Evolutionary conservation across 2,797 vertebrate species (phyloP).

Genomic region (Poecilia picta): DNA sequence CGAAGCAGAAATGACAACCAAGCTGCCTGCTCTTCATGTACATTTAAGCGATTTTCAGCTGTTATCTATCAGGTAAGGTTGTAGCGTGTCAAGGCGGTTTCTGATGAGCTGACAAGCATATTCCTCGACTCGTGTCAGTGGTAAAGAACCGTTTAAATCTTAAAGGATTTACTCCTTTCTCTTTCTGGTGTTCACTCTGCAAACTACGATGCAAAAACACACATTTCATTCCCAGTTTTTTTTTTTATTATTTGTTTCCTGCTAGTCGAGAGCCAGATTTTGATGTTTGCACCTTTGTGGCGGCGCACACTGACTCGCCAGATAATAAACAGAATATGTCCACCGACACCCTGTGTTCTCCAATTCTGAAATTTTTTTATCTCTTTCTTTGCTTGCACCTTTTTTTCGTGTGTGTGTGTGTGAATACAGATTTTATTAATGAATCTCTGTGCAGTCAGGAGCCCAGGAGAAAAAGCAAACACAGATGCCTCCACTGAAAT

Average conservation of each 20-base stretch:
- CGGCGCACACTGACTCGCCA: constrained; percentile 21
- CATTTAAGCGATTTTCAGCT: constrained; percentile 22
- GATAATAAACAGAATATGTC: constrained; percentile 40
- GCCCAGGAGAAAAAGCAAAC: constrained; percentile 51
- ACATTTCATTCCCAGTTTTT: constrained; percentile 22
- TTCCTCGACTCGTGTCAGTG: constrained; percentile 29
- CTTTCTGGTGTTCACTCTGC: constrained; percentile 22
- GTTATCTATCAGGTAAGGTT: constrained; percentile 19
- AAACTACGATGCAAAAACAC: constrained; percentile 29
- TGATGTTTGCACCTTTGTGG: constrained; percentile 41
- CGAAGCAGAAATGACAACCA: constrained; percentile 30
- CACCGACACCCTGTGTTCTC: constrained; percentile 30
- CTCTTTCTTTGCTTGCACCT: constrained; percentile 30
- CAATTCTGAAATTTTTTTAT: constrained; percentile 41
- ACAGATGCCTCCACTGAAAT: constrained; percentile 26
- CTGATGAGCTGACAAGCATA: constrained; percentile 25
- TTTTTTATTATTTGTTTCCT: constrained; percentile 32
- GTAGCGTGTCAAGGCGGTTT: constrained; percentile 10
- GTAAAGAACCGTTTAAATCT: constrained; percentile 35
- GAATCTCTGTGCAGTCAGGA: constrained; percentile 34
- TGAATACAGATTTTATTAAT: constrained; percentile 54
- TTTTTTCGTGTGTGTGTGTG: constrained; percentile 2
- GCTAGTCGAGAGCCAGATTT: constrained; percentile 23
- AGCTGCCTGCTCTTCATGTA: constrained; percentile 18
- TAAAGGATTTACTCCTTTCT: constrained; percentile 25